These are phyloP conservation scores for Vesta saturnalis DNA, from an alignment of 2,888 invertebrate species.

Conservation along the genomic window DNA sequence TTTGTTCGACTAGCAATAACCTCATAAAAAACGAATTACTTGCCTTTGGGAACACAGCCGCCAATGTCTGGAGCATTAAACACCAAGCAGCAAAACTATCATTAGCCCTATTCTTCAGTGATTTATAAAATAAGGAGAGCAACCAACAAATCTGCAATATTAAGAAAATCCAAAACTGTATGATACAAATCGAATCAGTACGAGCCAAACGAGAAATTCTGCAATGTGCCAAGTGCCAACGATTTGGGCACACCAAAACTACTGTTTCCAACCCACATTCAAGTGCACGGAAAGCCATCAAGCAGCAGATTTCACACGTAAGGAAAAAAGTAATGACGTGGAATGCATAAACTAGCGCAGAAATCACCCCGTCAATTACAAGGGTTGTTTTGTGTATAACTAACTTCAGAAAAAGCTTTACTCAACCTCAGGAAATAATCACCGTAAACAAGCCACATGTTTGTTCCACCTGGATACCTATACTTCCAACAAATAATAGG, in stretches of 20 bases:
- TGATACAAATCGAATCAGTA: too few species aligned
- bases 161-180: too few species aligned
- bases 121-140: too few species aligned
- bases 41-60: too few species aligned
- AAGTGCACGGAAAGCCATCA: background rate
- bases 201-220: too few species aligned
- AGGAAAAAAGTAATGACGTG: constrained; percentile 8
- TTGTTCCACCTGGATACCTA: background rate
- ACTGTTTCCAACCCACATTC: background rate
- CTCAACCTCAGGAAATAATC: background rate
- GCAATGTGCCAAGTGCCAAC: too few species aligned
- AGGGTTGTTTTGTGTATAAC: background rate
- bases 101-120: too few species aligned
- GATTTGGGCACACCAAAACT: background rate
- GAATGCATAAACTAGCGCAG: background rate
- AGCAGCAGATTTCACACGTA: background rate
- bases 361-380: constrained; percentile 8
- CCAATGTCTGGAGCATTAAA: too few species aligned
- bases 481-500: background rate
- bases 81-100: too few species aligned
- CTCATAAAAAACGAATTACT: too few species aligned
- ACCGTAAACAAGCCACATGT: background rate
- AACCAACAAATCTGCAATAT: too few species aligned
- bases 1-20: too few species aligned
- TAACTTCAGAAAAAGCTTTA: background rate